Evolutionary conservation across 2,113 vertebrate species (phyloP), one percentile per base, ranked within the genome.

Genomic region (Hepsetus odoe): DNA sequence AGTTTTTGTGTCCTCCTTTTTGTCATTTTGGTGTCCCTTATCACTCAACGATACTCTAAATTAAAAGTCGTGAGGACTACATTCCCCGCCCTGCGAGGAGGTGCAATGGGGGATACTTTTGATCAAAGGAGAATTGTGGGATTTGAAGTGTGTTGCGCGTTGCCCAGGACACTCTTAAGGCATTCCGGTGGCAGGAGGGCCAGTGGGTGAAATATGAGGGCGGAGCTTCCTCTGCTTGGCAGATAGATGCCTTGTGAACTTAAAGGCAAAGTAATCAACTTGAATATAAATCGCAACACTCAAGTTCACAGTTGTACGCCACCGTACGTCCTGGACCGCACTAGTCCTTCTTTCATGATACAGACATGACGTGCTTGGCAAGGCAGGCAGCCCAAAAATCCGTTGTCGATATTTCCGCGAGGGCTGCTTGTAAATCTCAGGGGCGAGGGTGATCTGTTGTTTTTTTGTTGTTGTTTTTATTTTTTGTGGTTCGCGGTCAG

Each of bases 261-360:
- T 88, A 88, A 88, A 88, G 87, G 87, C 80, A 84, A 88, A 87
- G 85, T 86, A 85, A 86, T 85, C 84, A 80, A 85, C 44, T 81
- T 84, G 67, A 77, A 82, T 77, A 81, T 83, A 79, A 85, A 85
- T 85, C 83, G 83, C 72, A 69, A 59, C 62, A 79, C 64, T 49
- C 72, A 74, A 56, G 51, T 66, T 76, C 74, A 61, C 46, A 70
- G 80, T 82, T 74, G 70, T 71, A 84, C 78, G 77, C 82, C 78
- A 77, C 82, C 72, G 67, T 72, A 83, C 69, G 78, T 80, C 74
- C 76, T 66, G 74, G 82, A 51, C 44, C 75, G 82, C 44, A 69
- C 73, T 70, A 69, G 68, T 66, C 73, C 56, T 68, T 5, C 58
- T 61, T 44, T 73, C 24, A 53, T 49, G 35, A 71, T 38, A 26